Conservation (phyloP, 2,888 invertebrate species). For the Bibio marci region DNA sequence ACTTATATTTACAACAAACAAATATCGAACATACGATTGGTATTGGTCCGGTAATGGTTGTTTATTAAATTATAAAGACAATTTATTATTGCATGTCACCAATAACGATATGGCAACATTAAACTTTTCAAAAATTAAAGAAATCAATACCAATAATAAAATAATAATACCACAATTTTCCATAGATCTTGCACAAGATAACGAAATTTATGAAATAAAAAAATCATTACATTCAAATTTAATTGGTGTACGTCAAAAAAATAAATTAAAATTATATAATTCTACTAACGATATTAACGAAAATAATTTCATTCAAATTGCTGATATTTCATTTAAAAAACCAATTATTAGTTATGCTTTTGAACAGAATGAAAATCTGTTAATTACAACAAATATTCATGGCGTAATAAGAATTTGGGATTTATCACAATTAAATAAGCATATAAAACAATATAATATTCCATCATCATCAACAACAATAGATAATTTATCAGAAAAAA, state of each 20-base stretch:
- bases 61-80: no score
- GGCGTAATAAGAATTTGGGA: conserved; percentile 18
- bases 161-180: no score
- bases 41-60: no score
- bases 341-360: conserved; percentile 22
- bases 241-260: conserved; percentile 16
- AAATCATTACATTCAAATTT: not conserved
- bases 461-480: not conserved
- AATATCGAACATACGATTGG: no score
- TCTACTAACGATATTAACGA: conserved; percentile 4
- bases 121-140: no score
- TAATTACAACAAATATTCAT: conserved; percentile 19
- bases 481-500: conserved; percentile 3
- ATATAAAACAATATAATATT: not conserved
- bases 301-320: conserved; percentile 2
- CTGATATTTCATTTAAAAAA: conserved; percentile 11
- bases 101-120: no score
- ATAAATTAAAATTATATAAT: conserved; percentile 16
- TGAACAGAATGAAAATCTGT: conserved; percentile 10
- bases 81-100: no score
- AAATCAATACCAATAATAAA: no score
- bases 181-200: no score
- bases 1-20: no score
- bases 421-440: conserved; percentile 7
- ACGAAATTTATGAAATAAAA: no score